Evolutionary conservation across 2,888 invertebrate species (phyloP).

Genomic region (Coronaproctus castanopsis): DNA sequence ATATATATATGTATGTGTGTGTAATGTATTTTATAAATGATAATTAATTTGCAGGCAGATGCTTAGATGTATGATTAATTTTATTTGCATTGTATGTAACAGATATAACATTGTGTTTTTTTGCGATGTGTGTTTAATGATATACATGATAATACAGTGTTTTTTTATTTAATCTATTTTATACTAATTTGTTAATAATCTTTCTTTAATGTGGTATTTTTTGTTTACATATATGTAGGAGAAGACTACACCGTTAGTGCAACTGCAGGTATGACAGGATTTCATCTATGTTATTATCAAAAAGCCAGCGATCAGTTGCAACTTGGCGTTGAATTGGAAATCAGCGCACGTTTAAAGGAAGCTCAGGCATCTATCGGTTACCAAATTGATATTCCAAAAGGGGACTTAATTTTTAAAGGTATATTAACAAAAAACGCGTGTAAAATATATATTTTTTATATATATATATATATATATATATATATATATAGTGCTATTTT

Average conservation of each 20-base stretch:
- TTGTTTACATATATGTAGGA: slow-evolving; percentile 25
- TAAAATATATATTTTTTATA: slow-evolving; percentile 13
- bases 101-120: too few species aligned
- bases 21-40: too few species aligned
- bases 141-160: too few species aligned
- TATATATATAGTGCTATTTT: too few species aligned
- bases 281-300: slow-evolving; percentile 85
- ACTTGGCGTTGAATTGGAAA: slow-evolving; percentile 87
- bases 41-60: too few species aligned
- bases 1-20: too few species aligned
- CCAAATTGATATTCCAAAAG: slow-evolving; percentile 85
- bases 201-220: not conserved
- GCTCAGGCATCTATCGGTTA: slow-evolving; percentile 80
- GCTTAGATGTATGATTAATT: too few species aligned
- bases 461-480: slow-evolving; percentile 1
- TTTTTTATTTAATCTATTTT: too few species aligned
- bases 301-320: slow-evolving; percentile 77
- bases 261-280: slow-evolving; percentile 47
- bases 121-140: too few species aligned
- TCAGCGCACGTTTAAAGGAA: slow-evolving; percentile 74
- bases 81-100: too few species aligned
- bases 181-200: slow-evolving; percentile 1
- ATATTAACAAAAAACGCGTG: slow-evolving; percentile 17
- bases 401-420: slow-evolving; percentile 87
- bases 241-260: slow-evolving; percentile 31